Evolutionary conservation across 2,888 invertebrate genomes (phyloP).

Genomic region (Drosophila maculinotata): DNA sequence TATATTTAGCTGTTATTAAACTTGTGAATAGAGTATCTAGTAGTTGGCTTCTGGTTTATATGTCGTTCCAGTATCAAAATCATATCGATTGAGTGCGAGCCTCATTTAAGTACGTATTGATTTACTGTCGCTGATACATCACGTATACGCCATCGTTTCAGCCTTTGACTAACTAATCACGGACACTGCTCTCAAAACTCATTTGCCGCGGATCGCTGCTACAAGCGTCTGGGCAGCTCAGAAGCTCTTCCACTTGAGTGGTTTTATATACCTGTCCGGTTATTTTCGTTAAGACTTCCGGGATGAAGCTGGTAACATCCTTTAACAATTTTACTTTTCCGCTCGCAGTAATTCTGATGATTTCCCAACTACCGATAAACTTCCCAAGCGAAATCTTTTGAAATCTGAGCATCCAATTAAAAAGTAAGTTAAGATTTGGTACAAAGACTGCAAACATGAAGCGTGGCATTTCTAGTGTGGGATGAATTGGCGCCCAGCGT

Average conservation of each 20-base stretch:
- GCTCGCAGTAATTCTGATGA: constrained; percentile 58
- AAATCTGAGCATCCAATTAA: constrained; percentile 54
- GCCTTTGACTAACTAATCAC: constrained; percentile 40
- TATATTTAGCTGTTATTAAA: too few species aligned
- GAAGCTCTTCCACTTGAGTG: constrained; percentile 60
- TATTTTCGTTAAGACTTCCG: constrained; percentile 68
- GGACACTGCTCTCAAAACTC: constrained; percentile 24
- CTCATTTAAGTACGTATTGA: constrained; percentile 67
- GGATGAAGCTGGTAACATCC: constrained; percentile 42
- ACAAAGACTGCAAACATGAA: constrained; percentile 18
- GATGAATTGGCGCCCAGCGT: not conserved
- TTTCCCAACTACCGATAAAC: constrained; percentile 43
- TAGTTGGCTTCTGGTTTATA: constrained; percentile 3
- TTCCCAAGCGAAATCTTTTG: constrained; percentile 16
- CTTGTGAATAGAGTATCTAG: not conserved
- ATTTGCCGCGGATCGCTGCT: constrained; percentile 21
- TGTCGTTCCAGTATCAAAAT: constrained; percentile 16
- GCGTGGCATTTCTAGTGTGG: not conserved
- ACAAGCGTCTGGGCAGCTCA: constrained; percentile 6
- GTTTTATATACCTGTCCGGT: constrained; percentile 54
- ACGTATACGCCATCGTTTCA: constrained; percentile 53
- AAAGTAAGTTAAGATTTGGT: constrained; percentile 46
- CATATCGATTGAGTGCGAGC: constrained; percentile 35
- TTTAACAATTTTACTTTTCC: constrained; percentile 52
- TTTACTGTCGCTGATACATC: constrained; percentile 59